Conservation (phyloP, 2,113 vertebrate genomes). For the Pyrgilauda ruficollis region DNA sequence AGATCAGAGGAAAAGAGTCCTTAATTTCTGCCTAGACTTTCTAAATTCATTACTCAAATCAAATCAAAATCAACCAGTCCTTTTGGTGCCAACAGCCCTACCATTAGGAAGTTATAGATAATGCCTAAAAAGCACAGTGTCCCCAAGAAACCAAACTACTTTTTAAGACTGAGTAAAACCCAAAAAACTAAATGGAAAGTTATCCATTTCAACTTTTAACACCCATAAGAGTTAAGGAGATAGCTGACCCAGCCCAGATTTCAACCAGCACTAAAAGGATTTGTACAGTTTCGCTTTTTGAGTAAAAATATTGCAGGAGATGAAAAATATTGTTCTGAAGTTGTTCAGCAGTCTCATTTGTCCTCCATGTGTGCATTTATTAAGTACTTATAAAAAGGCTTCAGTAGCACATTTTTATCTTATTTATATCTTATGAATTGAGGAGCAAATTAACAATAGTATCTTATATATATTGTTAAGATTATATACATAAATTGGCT, state of each 20-base stretch:
- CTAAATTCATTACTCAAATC: not conserved
- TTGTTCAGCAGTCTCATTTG: not conserved
- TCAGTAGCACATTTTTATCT: not conserved
- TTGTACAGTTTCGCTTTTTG: not conserved
- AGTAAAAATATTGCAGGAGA: not conserved
- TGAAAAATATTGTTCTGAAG: not conserved
- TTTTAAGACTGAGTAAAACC: not conserved
- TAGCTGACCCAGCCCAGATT: not conserved
- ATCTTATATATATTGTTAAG: not conserved
- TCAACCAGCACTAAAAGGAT: not conserved
- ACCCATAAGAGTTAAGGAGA: not conserved
- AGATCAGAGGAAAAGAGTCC: not conserved
- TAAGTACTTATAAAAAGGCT: not conserved
- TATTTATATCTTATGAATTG: not conserved
- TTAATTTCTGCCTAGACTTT: not conserved
- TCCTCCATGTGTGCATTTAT: not conserved
- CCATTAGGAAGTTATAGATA: not conserved
- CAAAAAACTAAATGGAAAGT: not conserved
- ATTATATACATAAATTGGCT: constrained; percentile 37
- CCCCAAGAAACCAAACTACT: not conserved
- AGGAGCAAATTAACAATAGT: not conserved
- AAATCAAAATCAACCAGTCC: not conserved
- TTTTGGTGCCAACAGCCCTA: not conserved
- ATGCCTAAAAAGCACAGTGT: not conserved
- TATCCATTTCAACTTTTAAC: not conserved